A percentile compares a stretch with the other conserved stretches of the same genome.
Conservation (phyloP, 2,113 vertebrate species). For the Pseudolaguvia tuberculata region DNA sequence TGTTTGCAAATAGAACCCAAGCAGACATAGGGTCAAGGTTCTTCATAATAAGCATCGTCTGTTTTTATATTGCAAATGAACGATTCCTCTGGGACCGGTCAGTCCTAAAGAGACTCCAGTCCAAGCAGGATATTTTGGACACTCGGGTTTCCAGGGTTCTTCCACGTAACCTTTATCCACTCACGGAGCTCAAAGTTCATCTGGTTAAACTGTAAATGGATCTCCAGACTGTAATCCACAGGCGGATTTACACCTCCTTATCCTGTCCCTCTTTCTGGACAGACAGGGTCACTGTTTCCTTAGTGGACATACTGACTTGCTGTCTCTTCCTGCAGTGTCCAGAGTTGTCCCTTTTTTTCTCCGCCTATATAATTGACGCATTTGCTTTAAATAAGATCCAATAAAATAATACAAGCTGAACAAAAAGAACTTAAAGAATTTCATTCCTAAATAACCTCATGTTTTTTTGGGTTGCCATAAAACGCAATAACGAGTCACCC, state of each 20-base stretch:
- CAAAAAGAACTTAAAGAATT: no score
- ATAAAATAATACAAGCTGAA: not conserved
- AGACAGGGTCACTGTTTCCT: not conserved
- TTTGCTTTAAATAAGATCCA: not conserved
- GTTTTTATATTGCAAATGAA: not conserved
- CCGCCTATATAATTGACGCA: no score
- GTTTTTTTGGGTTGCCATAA: no score
- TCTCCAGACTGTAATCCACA: constrained; percentile 38
- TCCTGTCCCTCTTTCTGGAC: constrained; percentile 42
- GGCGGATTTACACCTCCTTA: constrained; percentile 47
- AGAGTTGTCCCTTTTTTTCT: no score
- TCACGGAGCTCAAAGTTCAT: constrained; percentile 47
- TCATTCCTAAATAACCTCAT: no score
- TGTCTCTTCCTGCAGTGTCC: not conserved
- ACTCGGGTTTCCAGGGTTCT: constrained; percentile 43
- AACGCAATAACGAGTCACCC: no score
- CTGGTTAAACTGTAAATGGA: constrained; percentile 37
- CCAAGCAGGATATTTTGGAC: constrained; percentile 31
- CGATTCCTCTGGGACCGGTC: not conserved
- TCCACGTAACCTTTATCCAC: constrained; percentile 45
- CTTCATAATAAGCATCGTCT: not conserved
- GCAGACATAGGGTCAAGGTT: not conserved
- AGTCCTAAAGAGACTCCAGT: not conserved
- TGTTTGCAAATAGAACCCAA: not conserved
- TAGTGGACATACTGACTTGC: not conserved